Percentiles rank a stretch among this genome's conserved stretches.
Evolutionary conservation across 2,888 invertebrate species (phyloP).

Genomic region (Epistrophella euchroma): DNA sequence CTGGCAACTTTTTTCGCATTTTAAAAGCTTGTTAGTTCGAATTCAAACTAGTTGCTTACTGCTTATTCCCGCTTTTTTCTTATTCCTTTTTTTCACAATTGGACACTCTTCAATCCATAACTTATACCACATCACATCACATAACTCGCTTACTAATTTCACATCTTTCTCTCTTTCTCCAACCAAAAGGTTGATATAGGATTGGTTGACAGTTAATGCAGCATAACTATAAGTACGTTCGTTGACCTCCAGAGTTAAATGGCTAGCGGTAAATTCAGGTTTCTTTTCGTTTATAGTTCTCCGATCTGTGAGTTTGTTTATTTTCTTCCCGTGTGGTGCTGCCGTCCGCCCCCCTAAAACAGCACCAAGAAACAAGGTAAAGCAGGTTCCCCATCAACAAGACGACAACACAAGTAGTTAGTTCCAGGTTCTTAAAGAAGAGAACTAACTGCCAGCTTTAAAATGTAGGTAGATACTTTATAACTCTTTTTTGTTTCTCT

Average conservation of each 20-base stretch:
- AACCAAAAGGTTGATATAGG: slow-evolving; percentile 13
- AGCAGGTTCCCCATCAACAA: slow-evolving; percentile 8
- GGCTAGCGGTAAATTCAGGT: slow-evolving; percentile 78
- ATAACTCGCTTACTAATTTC: background rate
- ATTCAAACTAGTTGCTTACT: slow-evolving; percentile 1
- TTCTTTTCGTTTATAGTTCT: slow-evolving; percentile 69
- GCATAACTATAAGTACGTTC: slow-evolving; percentile 78
- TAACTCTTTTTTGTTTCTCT: slow-evolving; percentile 36
- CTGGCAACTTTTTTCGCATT: background rate
- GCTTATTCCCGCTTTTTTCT: slow-evolving; percentile 57
- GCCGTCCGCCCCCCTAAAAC: background rate
- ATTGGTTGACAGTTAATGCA: slow-evolving; percentile 72
- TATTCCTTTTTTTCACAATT: slow-evolving; percentile 24
- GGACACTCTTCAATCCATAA: background rate
- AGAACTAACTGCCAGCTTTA: slow-evolving; percentile 39
- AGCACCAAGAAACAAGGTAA: slow-evolving; percentile 13
- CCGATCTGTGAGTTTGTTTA: slow-evolving; percentile 68
- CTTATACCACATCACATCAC: background rate
- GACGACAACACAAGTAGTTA: background rate
- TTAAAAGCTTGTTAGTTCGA: slow-evolving; percentile 11
- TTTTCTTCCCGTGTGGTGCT: slow-evolving; percentile 7
- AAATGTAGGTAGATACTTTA: slow-evolving; percentile 9
- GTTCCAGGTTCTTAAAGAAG: slow-evolving; percentile 51
- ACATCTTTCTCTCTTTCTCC: slow-evolving; percentile 19
- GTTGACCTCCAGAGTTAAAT: slow-evolving; percentile 78